phyloP scores from a whole-genome alignment of 2,113 vertebrate species.

The Xenopus laevis region DNA sequence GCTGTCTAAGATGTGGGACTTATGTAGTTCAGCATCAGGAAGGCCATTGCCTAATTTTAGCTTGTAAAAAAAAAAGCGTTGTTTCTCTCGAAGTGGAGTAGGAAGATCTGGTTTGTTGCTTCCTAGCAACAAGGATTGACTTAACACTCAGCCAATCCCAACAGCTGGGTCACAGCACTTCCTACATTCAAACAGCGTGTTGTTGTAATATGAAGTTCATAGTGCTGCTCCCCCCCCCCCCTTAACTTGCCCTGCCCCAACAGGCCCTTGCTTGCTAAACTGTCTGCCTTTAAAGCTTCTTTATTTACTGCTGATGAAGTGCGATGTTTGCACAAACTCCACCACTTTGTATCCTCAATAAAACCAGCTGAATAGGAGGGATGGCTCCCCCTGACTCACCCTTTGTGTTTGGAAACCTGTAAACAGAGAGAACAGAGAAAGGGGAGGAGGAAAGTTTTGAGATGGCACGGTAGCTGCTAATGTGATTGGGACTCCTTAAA shows the following conservation, averaged over 20 bases:
- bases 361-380: conserved; percentile 12
- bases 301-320: conserved; percentile 23
- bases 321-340: conserved; percentile 18
- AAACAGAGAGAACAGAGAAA: conserved; percentile 12
- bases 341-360: conserved; percentile 16
- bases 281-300: not conserved
- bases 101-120: conserved; percentile 57
- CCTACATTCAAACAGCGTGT: conserved; percentile 52
- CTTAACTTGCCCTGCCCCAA: not conserved
- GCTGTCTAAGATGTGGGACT: too few species aligned
- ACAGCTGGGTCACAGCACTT: conserved; percentile 46
- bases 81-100: conserved; percentile 2
- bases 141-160: conserved; percentile 51
- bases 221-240: conserved; percentile 9
- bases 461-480: conserved; percentile 30
- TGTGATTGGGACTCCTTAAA: not conserved
- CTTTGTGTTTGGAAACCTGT: conserved; percentile 38
- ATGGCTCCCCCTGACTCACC: conserved; percentile 7
- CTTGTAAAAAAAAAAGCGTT: not conserved
- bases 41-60: too few species aligned
- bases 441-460: conserved; percentile 42
- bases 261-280: conserved; percentile 13
- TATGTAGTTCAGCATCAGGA: too few species aligned
- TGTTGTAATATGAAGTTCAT: conserved; percentile 35
- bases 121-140: conserved; percentile 66